Evolutionary conservation across 2,888 invertebrate species (phyloP).

Genomic region (Tryphoninae sp.): DNA sequence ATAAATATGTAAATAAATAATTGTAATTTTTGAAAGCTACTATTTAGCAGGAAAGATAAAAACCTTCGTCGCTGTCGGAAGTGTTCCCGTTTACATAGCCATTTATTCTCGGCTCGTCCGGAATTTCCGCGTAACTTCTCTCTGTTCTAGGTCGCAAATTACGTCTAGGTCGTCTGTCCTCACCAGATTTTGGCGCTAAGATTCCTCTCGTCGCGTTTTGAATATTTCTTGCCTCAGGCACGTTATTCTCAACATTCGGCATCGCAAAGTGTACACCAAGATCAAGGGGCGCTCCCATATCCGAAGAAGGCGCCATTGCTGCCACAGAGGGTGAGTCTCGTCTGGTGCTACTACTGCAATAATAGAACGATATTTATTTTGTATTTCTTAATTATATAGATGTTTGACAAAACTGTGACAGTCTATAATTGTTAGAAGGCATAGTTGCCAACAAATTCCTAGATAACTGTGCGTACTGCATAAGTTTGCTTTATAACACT

Average conservation of each 20-base stretch:
- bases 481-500: too few species aligned
- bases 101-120: conserved; percentile 85
- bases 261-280: conserved; percentile 76
- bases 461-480: too few species aligned
- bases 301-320: conserved; percentile 65
- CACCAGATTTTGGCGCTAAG: conserved; percentile 78
- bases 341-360: conserved; percentile 75
- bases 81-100: conserved; percentile 82
- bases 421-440: too few species aligned
- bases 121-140: conserved; percentile 93
- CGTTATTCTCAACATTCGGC: conserved; percentile 76
- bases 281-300: conserved; percentile 75
- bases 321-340: conserved; percentile 77
- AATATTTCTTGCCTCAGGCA: conserved; percentile 78
- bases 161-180: conserved; percentile 83
- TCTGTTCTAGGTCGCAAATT: conserved; percentile 92
- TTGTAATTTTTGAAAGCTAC: not conserved
- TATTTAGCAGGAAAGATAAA: not conserved
- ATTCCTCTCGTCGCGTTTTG: conserved; percentile 79
- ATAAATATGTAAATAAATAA: not conserved
- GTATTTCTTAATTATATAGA: not conserved
- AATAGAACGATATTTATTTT: not conserved
- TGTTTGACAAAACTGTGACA: not conserved
- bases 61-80: conserved; percentile 79
- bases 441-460: too few species aligned